Base-by-base conservation (phyloP, 2,888 invertebrate species). In the Sarcophaga caerulescens region DNA sequence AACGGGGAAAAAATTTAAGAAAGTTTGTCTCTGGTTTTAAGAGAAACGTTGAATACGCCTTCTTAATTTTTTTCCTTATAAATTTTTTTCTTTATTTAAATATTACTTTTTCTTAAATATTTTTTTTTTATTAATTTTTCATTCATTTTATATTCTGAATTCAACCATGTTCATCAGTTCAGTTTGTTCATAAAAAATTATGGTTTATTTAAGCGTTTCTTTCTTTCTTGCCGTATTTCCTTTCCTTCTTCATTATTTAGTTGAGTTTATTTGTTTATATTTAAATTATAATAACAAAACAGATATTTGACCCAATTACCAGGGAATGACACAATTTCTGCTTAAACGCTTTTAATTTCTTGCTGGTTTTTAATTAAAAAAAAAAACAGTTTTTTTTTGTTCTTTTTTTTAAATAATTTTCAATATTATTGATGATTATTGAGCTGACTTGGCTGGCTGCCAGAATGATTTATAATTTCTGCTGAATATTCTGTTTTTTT, bases 261-360 rank as follows among this genome's bases (percentile, higher is more conserved):
- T 35, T 35, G 35, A 35, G 52, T 52, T 12, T 17, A 52, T 52
- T 52, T 52, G 52, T 52, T 52, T 52, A 17, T 52, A 52, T 52
- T 52, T 52, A 52, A 14, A 52, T 52, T 12, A 17, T 52, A 52
- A 52, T 17, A 52, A 69, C 47, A 69, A 69, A 52, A 69, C 69
- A 47, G 69, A 69, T 14, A 6, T 79, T 23, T 71, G 71, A 71
- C 79, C 79, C 19, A 79, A 14, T 65, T 79, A 23, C 57, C 47
- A 21, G n/a, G 23, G 79, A 80, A 65, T 73, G 65, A 65, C 71
- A 66, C 71, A 73, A 65, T 71, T 71, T 21, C 17, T 1, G 12
- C 14, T 52, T 52, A 52, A 52, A 14, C 8, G 35, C 35, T 35
- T 35, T 35, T 35, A 35, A 35, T 35, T 35, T 35, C 35, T 35